Evolutionary conservation across 2,888 invertebrate genomes (phyloP).

Genomic region (Malthinus seriepunctatus): DNA sequence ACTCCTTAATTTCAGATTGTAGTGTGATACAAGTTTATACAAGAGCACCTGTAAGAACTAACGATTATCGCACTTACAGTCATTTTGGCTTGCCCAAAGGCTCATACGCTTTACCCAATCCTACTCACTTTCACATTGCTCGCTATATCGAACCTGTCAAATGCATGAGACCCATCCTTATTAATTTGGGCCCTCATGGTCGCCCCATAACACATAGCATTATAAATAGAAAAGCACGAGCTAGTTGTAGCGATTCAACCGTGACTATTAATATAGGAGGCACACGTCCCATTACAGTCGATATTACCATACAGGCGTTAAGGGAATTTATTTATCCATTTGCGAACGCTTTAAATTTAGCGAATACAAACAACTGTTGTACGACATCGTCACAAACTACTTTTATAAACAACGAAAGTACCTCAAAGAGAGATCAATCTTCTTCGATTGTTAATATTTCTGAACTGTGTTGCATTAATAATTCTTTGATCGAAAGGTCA

Average conservation of each 20-base stretch:
- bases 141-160: slow-evolving; percentile 41
- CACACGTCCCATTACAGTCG: slow-evolving; percentile 42
- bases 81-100: slow-evolving; percentile 52
- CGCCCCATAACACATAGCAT: not conserved
- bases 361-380: slow-evolving; percentile 31
- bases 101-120: slow-evolving; percentile 50
- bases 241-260: slow-evolving; percentile 17
- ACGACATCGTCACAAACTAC: slow-evolving; percentile 44
- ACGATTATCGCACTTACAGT: slow-evolving; percentile 48
- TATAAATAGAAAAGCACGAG: slow-evolving; percentile 25
- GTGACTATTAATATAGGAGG: slow-evolving; percentile 45
- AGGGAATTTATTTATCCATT: slow-evolving; percentile 49
- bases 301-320: slow-evolving; percentile 45
- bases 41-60: slow-evolving; percentile 7
- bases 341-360: slow-evolving; percentile 44
- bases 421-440: no score
- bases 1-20: slow-evolving; percentile 38
- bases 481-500: not conserved
- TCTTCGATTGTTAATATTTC: slow-evolving; percentile 1
- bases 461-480: slow-evolving; percentile 3
- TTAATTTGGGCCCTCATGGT: slow-evolving; percentile 34
- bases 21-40: slow-evolving; percentile 25
- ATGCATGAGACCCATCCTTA: slow-evolving; percentile 42
- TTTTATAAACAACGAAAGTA: slow-evolving; percentile 34
- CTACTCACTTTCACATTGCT: slow-evolving; percentile 51